Base-by-base conservation (phyloP, 2,888 invertebrate genomes). In the Pantelozetes paolii region DNA sequence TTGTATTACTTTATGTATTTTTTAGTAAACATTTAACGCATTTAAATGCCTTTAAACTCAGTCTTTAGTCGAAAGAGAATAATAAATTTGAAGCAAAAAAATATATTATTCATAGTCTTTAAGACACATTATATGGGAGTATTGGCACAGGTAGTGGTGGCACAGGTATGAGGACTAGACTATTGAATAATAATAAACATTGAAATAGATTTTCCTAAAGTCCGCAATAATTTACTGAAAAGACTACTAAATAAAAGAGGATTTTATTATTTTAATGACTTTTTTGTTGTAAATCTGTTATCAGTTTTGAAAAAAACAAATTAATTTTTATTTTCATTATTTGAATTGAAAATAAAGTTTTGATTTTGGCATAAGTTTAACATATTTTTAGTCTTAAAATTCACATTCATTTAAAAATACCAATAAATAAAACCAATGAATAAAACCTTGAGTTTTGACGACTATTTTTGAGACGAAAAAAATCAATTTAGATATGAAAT, bases 91-190 rank as follows among this genome's bases (percentile, higher is more conserved):
- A 28, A 15, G 57, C 57, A 15, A 13, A 57, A 57, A 57, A 57
- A 28, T 57, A 57, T 57, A 28, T 28, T 57, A 57, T 57, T 57
- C 57, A 57, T 57, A 57, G 57, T 57, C 1, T 54, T 57, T 30
- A 30, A 57, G 15, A 2, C 15, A 57, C 23, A 57, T 57, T 30
- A 28, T 54, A 57, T 57, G 28, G 28, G 57, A 18, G 28, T 30
- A 28, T 28, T 45, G 45, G 45, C 15, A 45, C 45, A 15, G 45
- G 18, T 45, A 45, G n/a, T n/a, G n/a, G n/a, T n/a, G n/a, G n/a
- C 15, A 9, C 36, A 36, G 5, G 5, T 36, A 45, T 45, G 15
- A 15, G 45, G 11, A 2, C 5, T 36, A 50, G 6, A n/a, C 57
- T 57, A 30, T 57, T 30, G 28, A 57, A 57, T 57, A 54, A 54